phyloP scores from a whole-genome alignment of 2,113 vertebrate genomes.

The Megaceryle maxima region DNA sequence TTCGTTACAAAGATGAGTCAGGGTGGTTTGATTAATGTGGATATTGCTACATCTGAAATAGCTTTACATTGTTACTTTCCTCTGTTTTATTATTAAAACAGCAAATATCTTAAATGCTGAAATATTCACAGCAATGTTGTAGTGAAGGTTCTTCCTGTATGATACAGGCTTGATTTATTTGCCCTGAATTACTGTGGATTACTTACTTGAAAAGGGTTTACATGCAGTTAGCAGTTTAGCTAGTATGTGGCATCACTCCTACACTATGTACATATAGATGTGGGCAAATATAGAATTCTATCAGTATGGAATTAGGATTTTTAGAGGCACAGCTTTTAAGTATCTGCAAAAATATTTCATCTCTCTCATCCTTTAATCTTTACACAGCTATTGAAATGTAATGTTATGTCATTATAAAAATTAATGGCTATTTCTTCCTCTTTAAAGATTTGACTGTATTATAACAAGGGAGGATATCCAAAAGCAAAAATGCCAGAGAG shows the following conservation, averaged over 20 bases:
- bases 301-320: not conserved
- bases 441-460: not conserved
- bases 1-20: not conserved
- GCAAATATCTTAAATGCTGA: not conserved
- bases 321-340: not conserved
- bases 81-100: not conserved
- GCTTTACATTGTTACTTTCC: not conserved
- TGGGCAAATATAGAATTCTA: not conserved
- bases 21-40: not conserved
- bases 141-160: not conserved
- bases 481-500: not conserved
- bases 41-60: not conserved
- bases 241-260: not conserved
- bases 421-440: not conserved
- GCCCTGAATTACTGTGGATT: not conserved
- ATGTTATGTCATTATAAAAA: not conserved
- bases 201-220: not conserved
- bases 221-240: not conserved
- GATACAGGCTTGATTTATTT: not conserved
- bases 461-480: not conserved
- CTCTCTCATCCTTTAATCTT: not conserved
- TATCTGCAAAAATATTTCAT: not conserved
- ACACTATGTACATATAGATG: not conserved
- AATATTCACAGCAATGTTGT: not conserved
- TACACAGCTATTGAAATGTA: not conserved